A percentile compares a stretch with the other conserved stretches of the same genome.
phyloP scores from a whole-genome alignment of 1,140 invertebrate species.

The Musca vetustissima region DNA sequence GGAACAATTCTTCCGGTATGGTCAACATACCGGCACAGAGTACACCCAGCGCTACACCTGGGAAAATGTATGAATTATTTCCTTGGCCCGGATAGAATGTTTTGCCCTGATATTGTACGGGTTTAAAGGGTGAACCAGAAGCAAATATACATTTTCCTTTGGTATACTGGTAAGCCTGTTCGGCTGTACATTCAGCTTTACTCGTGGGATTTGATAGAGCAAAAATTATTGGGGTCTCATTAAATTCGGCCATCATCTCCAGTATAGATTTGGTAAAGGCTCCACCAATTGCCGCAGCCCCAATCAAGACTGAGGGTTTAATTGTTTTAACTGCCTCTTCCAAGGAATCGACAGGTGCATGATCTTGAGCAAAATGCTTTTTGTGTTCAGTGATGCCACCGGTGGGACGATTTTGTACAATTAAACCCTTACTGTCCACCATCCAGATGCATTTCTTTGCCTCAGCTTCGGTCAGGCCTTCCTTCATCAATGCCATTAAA shows the following conservation, averaged over 20 bases:
- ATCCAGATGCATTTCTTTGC: slow-evolving; percentile 77
- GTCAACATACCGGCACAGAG: slow-evolving; percentile 79
- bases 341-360: slow-evolving; percentile 69
- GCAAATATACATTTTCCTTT: slow-evolving; percentile 79
- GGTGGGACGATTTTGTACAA: slow-evolving; percentile 75
- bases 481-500: slow-evolving; percentile 82
- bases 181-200: slow-evolving; percentile 97
- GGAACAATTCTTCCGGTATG: slow-evolving; percentile 86
- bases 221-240: slow-evolving; percentile 76
- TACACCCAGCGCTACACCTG: slow-evolving; percentile 86
- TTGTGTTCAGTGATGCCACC: slow-evolving; percentile 79
- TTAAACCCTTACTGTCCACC: slow-evolving; percentile 68
- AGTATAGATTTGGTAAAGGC: slow-evolving; percentile 87
- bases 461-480: slow-evolving; percentile 71
- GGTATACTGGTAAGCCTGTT: slow-evolving; percentile 84
- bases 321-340: slow-evolving; percentile 74
- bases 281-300: slow-evolving; percentile 78
- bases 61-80: slow-evolving; percentile 97
- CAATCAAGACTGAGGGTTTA: slow-evolving; percentile 85
- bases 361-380: slow-evolving; percentile 71
- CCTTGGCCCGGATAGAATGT: slow-evolving; percentile 87
- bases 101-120: slow-evolving; percentile 76
- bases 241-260: slow-evolving; percentile 68
- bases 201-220: slow-evolving; percentile 95
- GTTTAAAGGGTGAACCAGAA: slow-evolving; percentile 88